Conservation (phyloP, 53 echinoderm and acorn worm genomes). For the Antedon mediterranea region DNA sequence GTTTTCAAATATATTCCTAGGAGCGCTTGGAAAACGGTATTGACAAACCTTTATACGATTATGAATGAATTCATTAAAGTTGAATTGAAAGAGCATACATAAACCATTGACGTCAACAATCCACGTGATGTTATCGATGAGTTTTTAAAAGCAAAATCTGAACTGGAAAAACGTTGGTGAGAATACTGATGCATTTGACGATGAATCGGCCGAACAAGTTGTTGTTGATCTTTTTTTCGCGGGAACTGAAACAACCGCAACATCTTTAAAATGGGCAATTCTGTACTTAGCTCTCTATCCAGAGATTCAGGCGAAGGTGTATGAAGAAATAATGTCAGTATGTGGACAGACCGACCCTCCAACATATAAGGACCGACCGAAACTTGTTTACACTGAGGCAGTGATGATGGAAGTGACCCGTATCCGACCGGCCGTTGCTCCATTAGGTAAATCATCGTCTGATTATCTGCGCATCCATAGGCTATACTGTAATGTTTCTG, state of each 20-base stretch:
- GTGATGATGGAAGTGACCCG: conserved; percentile 23
- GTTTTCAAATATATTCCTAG: conserved; percentile 16
- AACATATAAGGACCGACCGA: conserved; percentile 26
- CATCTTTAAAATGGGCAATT: conserved; percentile 27
- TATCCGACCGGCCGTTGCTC: background rate
- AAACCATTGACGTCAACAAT: background rate
- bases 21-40: background rate
- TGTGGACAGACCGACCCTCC: conserved; percentile 24
- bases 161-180: background rate
- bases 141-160: background rate
- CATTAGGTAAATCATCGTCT: no score
- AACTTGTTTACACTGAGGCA: conserved; percentile 23
- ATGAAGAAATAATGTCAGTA: no score
- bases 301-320: conserved; percentile 14
- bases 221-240: conserved; percentile 32
- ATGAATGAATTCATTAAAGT: background rate
- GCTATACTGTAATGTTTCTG: no score
- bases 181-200: conserved; percentile 11
- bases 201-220: conserved; percentile 19
- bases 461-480: no score
- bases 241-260: conserved; percentile 36
- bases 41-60: no score
- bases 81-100: background rate
- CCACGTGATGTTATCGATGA: background rate
- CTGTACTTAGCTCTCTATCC: conserved; percentile 6